Percentiles rank a stretch among this genome's conserved stretches.
These are phyloP conservation scores for Diphyllodes magnificus DNA, from an alignment of 2,113 vertebrate genomes.

Conservation along the genomic window DNA sequence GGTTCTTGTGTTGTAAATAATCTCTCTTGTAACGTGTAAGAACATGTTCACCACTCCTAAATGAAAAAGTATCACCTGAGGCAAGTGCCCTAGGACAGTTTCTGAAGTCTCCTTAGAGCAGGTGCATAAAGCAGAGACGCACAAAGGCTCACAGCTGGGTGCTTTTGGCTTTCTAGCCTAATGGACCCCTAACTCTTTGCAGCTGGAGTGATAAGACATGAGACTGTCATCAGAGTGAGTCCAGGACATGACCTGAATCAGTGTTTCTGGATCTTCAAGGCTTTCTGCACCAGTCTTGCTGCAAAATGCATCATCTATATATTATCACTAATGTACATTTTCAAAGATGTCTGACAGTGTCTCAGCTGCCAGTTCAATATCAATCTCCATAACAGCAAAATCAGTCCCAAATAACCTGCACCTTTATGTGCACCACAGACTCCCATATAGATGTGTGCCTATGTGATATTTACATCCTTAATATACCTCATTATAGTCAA, in stretches of 20 bases:
- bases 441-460: not conserved
- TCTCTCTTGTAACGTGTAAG: not conserved
- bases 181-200: not conserved
- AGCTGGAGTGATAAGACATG: not conserved
- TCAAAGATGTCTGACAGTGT: not conserved
- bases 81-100: not conserved
- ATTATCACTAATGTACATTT: not conserved
- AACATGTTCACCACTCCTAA: not conserved
- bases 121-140: not conserved
- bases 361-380: not conserved
- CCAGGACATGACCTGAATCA: not conserved
- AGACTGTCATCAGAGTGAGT: not conserved
- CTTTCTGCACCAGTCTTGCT: not conserved
- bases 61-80: not conserved
- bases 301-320: not conserved
- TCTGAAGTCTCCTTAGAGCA: not conserved
- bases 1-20: not conserved
- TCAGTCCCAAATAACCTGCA: not conserved
- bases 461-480: slow-evolving; percentile 11
- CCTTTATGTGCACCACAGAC: not conserved
- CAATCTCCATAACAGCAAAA: not conserved
- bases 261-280: not conserved
- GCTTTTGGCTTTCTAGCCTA: not conserved
- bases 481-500: not conserved
- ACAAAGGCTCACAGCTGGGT: not conserved